Percentiles rank a stretch among this genome's conserved stretches.
Evolutionary conservation across 2,797 vertebrate genomes (phyloP).

Genomic region (Tauraco hartlaubi): DNA sequence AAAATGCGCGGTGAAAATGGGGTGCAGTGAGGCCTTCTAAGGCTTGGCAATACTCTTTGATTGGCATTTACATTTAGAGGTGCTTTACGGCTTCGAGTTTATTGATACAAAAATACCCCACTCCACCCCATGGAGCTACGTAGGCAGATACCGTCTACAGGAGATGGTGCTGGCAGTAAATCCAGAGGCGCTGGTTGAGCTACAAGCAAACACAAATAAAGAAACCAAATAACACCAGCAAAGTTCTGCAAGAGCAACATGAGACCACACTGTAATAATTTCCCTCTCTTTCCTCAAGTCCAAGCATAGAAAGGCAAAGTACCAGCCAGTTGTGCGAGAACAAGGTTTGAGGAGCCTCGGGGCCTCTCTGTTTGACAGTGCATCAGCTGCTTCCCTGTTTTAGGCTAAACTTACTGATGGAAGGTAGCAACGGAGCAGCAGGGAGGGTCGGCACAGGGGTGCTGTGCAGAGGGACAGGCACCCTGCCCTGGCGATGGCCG

Average conservation of each 20-base stretch:
- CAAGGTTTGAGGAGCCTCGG: background rate
- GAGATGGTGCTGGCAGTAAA: background rate
- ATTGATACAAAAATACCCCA: background rate
- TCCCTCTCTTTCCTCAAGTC: background rate
- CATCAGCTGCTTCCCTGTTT: background rate
- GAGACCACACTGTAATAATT: background rate
- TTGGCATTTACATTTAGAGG: background rate
- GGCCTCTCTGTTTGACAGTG: background rate
- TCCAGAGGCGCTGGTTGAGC: background rate
- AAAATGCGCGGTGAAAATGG: background rate
- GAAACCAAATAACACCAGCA: background rate
- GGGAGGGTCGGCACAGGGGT: background rate
- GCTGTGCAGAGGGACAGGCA: background rate
- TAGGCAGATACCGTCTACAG: background rate
- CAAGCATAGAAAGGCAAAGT: background rate
- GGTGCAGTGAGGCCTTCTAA: background rate
- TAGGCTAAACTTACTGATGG: background rate
- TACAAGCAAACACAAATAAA: background rate
- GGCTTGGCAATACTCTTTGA: background rate
- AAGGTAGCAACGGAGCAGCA: background rate
- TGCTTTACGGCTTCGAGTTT: background rate
- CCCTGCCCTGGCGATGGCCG: rapidly evolving
- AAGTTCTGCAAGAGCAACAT: background rate
- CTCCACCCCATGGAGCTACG: background rate
- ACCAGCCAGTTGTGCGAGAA: background rate